Evolutionary conservation across 2,888 invertebrate species (phyloP), one percentile per base, ranked within the genome.

Genomic region (Trichopria drosophilae): DNA sequence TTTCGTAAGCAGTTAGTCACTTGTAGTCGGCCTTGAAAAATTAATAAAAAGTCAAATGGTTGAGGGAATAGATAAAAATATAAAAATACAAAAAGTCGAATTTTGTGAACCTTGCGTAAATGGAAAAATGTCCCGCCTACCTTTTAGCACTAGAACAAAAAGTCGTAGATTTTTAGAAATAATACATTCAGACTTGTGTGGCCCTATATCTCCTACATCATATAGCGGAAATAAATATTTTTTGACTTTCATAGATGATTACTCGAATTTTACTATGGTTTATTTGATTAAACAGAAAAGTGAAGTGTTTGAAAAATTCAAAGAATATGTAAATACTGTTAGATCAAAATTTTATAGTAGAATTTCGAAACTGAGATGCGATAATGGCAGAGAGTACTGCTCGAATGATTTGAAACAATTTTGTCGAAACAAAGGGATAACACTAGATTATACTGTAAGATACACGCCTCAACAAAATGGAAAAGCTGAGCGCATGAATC

Each of bases 321-420:
- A 55, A 57, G 28, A 60, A 16, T 62, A 48, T 51, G 47, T 60
- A 9, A 29, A 34, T 35, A 54, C 55, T 48, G 40, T 24, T 18
- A 55, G 62, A 53, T 45, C 55, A n/a, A 29, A 52, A 16, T 39
- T 34, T 5, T 57, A 55, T 40, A 10, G 37, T n/a, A 64, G 48
- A 51, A 42, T 52, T 5, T 37, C 48, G 15, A 59, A 57, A 58
- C 23, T 63, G 39, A 29, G 59, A 15, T 50, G 54, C 23, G 61
- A 65, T 43, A 63, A 64, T 43, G 64, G 60, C 3, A 51, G 55
- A 12, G 63, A 62, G 34, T 61, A 48, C 37, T 42, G 29, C 18
- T 45, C 36, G 31, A 55, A 42, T 18, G 31, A 55, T 15, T 16
- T 63, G 4, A 51, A 55, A 51, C 39, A 24, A 6, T 64, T 56